Base-by-base conservation (phyloP, 2,888 invertebrate species). In the Auanema sp. region DNA sequence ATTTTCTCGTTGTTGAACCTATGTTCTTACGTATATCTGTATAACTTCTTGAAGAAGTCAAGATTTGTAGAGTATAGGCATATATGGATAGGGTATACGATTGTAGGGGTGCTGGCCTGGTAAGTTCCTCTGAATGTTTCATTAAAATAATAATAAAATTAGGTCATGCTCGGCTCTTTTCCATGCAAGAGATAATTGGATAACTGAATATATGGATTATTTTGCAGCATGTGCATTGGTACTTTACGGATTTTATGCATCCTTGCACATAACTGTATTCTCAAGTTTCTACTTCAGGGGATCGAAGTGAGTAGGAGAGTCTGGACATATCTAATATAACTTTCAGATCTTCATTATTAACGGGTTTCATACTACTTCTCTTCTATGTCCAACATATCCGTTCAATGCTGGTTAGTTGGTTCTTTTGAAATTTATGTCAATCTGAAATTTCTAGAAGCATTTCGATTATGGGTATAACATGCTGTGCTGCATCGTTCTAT, bases 131-230 rank as follows among this genome's bases (percentile, higher is more conserved):
- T 24, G 6, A 18, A 23, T n/a, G 5, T 4, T 16, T 12, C 11
- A 52, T 24, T 18, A 41, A 56, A 42, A 24, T 41, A 8, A 23
- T 16, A 3, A 54, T 12, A n/a, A 14, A 11, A 53, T 60, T 49
- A 78, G 79, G 81, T 43, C 71, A 8, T 71, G 61, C 12, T 81
- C 80, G 14, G 50, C 75, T 4, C 11, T 72, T 21, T 81, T 81
- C 63, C 81, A 81, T 54, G 63, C 65, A 18, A 51, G 68, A 6
- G 81, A 81, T 49, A 72, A 76, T 62, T 71, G 70, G 63, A 14
- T 76, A 11, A 78, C 79, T n/a, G 81, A 81, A 61, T 64, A 64
- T 58, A 43, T 79, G 54, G 81, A 81, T 60, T 81, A 81, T 63
- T 73, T 78, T 52, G 62, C 75, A 24, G 81, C 73, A 0, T 68